phyloP scores from a whole-genome alignment of 2,113 vertebrate genomes.

The Ascaphus truei region DNA sequence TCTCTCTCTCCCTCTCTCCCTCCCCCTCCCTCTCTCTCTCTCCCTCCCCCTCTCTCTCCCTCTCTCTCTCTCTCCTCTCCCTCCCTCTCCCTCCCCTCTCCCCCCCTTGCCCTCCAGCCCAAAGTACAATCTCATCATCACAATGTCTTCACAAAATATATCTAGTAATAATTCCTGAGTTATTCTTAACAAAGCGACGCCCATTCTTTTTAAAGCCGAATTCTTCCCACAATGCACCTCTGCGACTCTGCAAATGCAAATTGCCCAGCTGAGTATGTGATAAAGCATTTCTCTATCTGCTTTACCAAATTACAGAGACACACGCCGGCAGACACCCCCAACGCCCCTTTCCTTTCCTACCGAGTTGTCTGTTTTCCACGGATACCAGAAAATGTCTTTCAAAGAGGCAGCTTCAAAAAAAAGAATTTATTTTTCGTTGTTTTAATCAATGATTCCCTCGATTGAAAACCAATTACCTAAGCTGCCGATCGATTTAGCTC shows the following conservation, averaged over 20 bases:
- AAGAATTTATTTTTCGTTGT: too few relatives aligned
- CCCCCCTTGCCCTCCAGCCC: background rate
- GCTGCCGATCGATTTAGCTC: too few relatives aligned
- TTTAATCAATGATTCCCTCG: too few relatives aligned
- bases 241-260: background rate
- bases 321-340: too few relatives aligned
- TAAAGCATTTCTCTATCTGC: constrained; percentile 22
- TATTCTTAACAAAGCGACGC: too few relatives aligned
- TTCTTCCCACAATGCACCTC: background rate
- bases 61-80: background rate
- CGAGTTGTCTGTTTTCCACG: too few relatives aligned
- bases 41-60: background rate
- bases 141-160: too few relatives aligned
- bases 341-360: too few relatives aligned
- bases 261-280: background rate
- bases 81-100: background rate
- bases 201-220: background rate
- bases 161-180: too few relatives aligned
- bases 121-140: background rate
- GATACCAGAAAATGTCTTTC: too few relatives aligned
- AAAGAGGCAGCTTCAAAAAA: too few relatives aligned
- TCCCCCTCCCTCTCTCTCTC: background rate
- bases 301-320: constrained; percentile 6
- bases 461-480: too few relatives aligned
- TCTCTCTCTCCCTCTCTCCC: background rate